A percentile compares a stretch with the other conserved stretches of the same genome.
phyloP scores from a whole-genome alignment of 2,113 vertebrate species.

The Macquaria ambigua region DNA sequence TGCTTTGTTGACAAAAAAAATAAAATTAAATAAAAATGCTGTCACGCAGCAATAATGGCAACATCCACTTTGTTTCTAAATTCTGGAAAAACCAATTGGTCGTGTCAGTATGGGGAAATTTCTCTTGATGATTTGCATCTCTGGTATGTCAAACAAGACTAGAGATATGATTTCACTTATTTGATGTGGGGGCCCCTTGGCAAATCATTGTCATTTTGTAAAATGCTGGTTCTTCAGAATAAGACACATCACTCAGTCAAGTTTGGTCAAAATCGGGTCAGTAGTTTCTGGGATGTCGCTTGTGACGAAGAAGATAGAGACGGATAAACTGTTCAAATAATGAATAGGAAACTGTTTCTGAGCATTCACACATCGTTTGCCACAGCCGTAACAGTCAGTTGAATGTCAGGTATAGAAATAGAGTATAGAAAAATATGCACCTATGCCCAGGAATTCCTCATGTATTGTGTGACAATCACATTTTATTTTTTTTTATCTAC shows the following conservation, averaged over 20 bases:
- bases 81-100: not conserved
- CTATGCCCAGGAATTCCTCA: constrained; percentile 36
- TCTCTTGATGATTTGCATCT: not conserved
- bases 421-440: constrained; percentile 15
- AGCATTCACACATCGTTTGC: constrained; percentile 32
- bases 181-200: not conserved
- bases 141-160: not conserved
- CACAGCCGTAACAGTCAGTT: constrained; percentile 3
- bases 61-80: constrained; percentile 3
- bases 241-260: constrained; percentile 35
- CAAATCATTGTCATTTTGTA: constrained; percentile 38
- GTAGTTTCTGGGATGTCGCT: constrained; percentile 37
- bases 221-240: constrained; percentile 17
- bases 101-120: not conserved
- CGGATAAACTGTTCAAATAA: constrained; percentile 36
- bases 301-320: constrained; percentile 19
- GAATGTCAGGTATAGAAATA: constrained; percentile 40
- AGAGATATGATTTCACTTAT: not conserved
- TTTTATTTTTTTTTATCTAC: constrained; percentile 1
- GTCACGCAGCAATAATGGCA: not conserved
- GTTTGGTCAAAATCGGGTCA: constrained; percentile 56
- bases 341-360: constrained; percentile 32
- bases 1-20: not conserved
- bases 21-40: not conserved
- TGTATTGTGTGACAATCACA: constrained; percentile 19